These are phyloP conservation scores for Drosophila lowei DNA, from an alignment of 1,140 invertebrate genomes.

Conservation along the genomic window DNA sequence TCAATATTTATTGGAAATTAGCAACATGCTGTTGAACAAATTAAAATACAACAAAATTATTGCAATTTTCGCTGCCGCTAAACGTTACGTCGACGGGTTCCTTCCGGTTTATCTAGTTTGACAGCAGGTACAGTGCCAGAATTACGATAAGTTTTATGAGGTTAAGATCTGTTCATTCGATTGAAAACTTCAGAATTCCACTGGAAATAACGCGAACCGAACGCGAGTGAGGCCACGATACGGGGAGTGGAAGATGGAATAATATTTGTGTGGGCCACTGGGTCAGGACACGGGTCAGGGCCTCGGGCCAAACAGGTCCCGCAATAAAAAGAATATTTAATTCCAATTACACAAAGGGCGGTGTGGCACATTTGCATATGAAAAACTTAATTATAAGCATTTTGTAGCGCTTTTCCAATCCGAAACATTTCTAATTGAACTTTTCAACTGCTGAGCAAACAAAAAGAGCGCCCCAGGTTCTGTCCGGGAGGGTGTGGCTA, in stretches of 20 bases:
- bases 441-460: conserved; percentile 72
- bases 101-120: conserved; percentile 64
- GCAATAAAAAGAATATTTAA: conserved; percentile 70
- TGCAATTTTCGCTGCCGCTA: conserved; percentile 28
- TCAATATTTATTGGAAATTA: conserved; percentile 68
- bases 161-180: too few relatives aligned
- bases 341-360: conserved; percentile 56
- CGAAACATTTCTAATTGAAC: conserved; percentile 64
- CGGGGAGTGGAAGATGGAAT: background rate
- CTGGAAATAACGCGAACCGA: too few relatives aligned
- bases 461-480: conserved; percentile 35
- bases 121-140: too few relatives aligned
- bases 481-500: conserved; percentile 47
- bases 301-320: conserved; percentile 37
- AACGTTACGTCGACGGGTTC: conserved; percentile 8
- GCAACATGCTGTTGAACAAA: conserved; percentile 71
- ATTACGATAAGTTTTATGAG: too few relatives aligned
- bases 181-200: too few relatives aligned
- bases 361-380: conserved; percentile 59
- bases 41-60: conserved; percentile 30
- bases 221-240: too few relatives aligned
- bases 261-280: conserved; percentile 34
- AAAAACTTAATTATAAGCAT: conserved; percentile 74
- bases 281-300: conserved; percentile 44
- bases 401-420: conserved; percentile 57